Evolutionary conservation across 2,888 invertebrate genomes (phyloP).

Genomic region (Nudaria mundana): DNA sequence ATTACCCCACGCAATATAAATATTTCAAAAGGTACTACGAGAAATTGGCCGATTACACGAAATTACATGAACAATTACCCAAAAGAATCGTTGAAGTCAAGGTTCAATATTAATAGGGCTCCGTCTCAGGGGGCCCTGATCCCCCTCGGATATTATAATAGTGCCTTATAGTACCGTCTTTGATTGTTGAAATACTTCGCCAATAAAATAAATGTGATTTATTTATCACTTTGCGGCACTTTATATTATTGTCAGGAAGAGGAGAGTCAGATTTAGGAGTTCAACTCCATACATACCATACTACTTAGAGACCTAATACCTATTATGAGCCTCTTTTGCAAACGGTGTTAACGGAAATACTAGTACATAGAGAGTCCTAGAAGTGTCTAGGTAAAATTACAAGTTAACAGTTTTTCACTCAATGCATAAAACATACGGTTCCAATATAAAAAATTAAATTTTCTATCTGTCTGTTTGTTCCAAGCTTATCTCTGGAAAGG

Average conservation of each 20-base stretch:
- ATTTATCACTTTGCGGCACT: slow-evolving; percentile 45
- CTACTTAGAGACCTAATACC: too few relatives aligned
- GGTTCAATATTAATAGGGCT: slow-evolving; percentile 52
- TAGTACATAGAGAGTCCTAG: too few relatives aligned
- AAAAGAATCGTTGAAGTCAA: slow-evolving; percentile 54
- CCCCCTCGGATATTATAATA: slow-evolving; percentile 65
- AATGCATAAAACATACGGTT: too few relatives aligned
- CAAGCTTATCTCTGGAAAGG: too few relatives aligned
- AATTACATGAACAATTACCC: slow-evolving; percentile 37
- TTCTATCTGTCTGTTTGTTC: too few relatives aligned
- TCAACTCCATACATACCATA: too few relatives aligned
- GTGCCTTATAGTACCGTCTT: slow-evolving; percentile 75
- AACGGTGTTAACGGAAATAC: too few relatives aligned
- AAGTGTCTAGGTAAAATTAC: too few relatives aligned
- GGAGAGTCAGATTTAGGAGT: too few relatives aligned
- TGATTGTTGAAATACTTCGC: slow-evolving; percentile 69
- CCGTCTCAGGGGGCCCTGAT: slow-evolving; percentile 36
- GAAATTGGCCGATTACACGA: slow-evolving; percentile 13
- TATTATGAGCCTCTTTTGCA: too few relatives aligned
- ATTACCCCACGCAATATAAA: background rate
- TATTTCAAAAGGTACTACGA: background rate
- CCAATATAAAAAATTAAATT: too few relatives aligned
- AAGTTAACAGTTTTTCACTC: too few relatives aligned
- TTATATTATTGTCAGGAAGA: background rate
- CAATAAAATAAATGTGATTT: slow-evolving; percentile 45